phyloP scores from a whole-genome alignment of 2,888 invertebrate species.

The Mactromeris polynyma region DNA sequence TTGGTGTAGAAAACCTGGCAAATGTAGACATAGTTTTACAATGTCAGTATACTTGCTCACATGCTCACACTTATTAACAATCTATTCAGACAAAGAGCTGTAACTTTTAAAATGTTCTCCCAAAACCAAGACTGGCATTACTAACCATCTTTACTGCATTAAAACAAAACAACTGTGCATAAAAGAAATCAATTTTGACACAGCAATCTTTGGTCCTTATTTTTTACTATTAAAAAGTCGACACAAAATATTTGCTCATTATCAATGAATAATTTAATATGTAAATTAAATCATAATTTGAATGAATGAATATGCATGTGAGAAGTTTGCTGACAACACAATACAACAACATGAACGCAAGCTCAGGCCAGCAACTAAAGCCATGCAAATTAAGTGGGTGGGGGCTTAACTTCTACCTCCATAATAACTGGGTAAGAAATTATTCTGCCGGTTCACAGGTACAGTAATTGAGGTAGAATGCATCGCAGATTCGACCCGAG shows the following conservation, averaged over 20 bases:
- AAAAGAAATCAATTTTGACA: no score
- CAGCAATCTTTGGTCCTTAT: no score
- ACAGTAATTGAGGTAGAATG: constrained; percentile 25
- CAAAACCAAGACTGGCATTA: neutral
- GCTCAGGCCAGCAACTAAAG: constrained; percentile 47
- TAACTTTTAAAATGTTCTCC: neutral
- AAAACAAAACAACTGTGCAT: no score
- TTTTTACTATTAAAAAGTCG: no score
- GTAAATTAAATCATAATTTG: no score
- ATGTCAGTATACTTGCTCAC: neutral
- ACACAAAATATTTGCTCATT: no score
- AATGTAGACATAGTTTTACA: neutral
- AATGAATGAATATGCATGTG: neutral
- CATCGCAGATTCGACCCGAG: neutral
- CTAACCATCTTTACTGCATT: neutral
- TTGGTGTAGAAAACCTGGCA: neutral
- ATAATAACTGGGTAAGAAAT: neutral
- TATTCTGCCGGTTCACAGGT: constrained; percentile 19
- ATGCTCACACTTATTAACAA: neutral
- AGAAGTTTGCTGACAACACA: neutral
- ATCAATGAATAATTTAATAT: no score
- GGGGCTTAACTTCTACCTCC: constrained; percentile 11
- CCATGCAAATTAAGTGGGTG: constrained; percentile 37
- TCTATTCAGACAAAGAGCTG: neutral
- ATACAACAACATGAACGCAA: constrained; percentile 29